Evolutionary conservation across 2,888 invertebrate genomes (phyloP).

Genomic region (Oligia strigilis): DNA sequence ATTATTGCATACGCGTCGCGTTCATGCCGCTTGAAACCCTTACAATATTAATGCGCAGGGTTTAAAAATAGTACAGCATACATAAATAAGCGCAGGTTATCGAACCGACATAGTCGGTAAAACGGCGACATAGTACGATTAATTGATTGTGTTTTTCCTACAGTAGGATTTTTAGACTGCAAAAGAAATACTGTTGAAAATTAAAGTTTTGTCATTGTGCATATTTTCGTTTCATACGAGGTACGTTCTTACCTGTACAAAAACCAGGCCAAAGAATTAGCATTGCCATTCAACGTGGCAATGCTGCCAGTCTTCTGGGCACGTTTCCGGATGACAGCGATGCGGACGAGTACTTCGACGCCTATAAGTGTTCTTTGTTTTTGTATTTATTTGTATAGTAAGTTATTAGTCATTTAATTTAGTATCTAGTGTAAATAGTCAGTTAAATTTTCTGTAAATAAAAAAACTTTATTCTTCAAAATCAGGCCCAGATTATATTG

Average conservation of each 20-base stretch:
- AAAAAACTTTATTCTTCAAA: no score
- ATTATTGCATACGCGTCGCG: neutral
- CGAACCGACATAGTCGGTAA: constrained; percentile 8
- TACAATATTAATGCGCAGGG: constrained; percentile 46
- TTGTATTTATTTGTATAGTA: no score
- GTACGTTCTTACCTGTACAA: neutral
- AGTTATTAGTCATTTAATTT: no score
- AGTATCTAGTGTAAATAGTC: no score
- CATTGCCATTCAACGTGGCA: no score
- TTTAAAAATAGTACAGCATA: constrained; percentile 52
- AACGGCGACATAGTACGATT: neutral
- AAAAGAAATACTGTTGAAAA: neutral
- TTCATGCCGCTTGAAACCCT: neutral
- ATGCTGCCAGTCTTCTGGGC: no score
- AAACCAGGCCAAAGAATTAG: no score
- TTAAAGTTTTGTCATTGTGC: neutral
- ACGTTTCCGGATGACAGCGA: no score
- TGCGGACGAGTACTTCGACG: no score
- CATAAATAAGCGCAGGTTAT: neutral
- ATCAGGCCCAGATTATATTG: no score
- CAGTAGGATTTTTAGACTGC: constrained; percentile 3
- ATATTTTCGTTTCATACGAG: neutral
- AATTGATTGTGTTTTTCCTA: constrained; percentile 7
- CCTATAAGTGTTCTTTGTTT: no score
- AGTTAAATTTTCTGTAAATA: no score